Conservation (phyloP, 2,797 vertebrate species). For the Falco novaeseelandiae region DNA sequence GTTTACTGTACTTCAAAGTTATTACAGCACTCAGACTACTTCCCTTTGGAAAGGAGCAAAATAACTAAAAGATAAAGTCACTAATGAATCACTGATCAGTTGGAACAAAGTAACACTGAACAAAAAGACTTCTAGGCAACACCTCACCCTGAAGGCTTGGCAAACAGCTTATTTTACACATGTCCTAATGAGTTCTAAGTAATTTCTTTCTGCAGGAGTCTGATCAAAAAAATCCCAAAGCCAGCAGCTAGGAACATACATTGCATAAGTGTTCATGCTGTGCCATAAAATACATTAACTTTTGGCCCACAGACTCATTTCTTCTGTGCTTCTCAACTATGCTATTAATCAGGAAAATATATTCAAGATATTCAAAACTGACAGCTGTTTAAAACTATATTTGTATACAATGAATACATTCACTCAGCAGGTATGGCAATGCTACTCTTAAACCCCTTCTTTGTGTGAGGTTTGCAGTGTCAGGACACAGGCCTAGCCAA, state of each 20-base stretch:
- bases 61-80: constrained; percentile 8
- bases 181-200: background rate
- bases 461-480: background rate
- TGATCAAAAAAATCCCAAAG: background rate
- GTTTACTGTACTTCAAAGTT: background rate
- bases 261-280: background rate
- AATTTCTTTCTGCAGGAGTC: background rate
- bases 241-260: background rate
- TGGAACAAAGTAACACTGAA: background rate
- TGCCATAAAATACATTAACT: background rate
- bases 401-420: background rate
- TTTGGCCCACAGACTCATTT: background rate
- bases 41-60: background rate
- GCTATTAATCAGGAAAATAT: background rate
- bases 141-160: constrained; percentile 31
- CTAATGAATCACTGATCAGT: background rate
- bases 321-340: background rate
- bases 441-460: background rate
- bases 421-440: background rate
- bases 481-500: background rate
- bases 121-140: background rate
- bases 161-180: background rate
- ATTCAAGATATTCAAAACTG: background rate
- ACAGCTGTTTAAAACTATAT: background rate
- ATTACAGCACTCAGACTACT: background rate